A percentile compares a stretch with the other conserved stretches of the same genome.
Conservation (phyloP, 1,140 invertebrate genomes). For the Leptopilina clavipes region DNA sequence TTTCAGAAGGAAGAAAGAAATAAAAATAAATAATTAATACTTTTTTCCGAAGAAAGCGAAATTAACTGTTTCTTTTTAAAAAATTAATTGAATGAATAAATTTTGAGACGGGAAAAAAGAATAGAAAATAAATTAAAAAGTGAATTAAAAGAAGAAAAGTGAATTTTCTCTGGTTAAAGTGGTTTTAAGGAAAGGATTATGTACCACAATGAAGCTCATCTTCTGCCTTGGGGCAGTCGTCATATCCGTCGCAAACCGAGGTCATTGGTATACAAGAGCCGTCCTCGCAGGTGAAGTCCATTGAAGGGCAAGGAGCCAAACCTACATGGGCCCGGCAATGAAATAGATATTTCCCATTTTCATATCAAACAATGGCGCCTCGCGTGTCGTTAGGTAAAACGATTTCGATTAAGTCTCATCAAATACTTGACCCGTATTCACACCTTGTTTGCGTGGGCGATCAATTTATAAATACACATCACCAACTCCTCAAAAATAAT, state of each 20-base stretch:
- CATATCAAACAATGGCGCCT: constrained; percentile 50
- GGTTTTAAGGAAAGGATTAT: constrained; percentile 46
- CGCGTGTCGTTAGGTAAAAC: constrained; percentile 28
- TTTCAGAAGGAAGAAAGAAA: too few species aligned
- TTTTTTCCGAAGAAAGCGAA: too few species aligned
- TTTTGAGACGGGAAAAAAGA: background rate
- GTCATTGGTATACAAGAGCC: constrained; percentile 81
- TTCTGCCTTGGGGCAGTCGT: constrained; percentile 83
- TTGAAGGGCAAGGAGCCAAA: constrained; percentile 75
- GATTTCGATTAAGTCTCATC: constrained; percentile 34
- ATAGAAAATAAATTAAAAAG: background rate
- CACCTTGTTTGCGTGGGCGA: constrained; percentile 14
- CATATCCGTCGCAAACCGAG: constrained; percentile 82
- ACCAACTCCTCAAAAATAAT: too few species aligned
- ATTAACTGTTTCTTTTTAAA: too few species aligned
- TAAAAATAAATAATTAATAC: too few species aligned
- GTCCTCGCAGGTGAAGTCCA: constrained; percentile 79
- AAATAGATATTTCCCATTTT: constrained; percentile 50
- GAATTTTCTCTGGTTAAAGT: constrained; percentile 17
- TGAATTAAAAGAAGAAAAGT: background rate
- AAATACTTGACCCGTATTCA: constrained; percentile 31
- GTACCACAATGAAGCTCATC: constrained; percentile 82
- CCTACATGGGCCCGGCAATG: constrained; percentile 65
- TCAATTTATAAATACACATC: constrained; percentile 16
- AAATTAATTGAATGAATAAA: too few species aligned